phyloP scores from a whole-genome alignment of 2,888 invertebrate species.

The Ichneumoninae sp. region DNA sequence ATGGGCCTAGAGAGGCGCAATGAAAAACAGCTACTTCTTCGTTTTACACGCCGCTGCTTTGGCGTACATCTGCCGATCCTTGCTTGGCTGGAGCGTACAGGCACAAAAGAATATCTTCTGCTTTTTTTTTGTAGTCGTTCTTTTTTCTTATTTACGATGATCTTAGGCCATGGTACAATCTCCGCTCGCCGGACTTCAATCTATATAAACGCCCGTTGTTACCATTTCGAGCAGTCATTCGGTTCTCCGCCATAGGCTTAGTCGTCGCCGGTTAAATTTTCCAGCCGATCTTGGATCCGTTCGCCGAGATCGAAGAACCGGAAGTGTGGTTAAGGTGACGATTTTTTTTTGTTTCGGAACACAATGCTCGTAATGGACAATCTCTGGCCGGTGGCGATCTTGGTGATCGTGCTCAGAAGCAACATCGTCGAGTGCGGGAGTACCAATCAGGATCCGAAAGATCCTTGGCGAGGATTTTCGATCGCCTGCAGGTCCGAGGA shows the following conservation, averaged over 20 bases:
- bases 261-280: conserved; percentile 67
- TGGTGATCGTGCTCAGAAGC: conserved; percentile 57
- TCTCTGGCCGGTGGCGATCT: conserved; percentile 56
- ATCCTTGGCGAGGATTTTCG: conserved; percentile 71
- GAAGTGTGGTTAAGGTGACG: background rate
- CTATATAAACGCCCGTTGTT: conserved; percentile 68
- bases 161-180: conserved; percentile 59
- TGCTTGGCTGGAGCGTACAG: conserved; percentile 54
- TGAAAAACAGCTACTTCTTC: conserved; percentile 45
- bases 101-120: background rate
- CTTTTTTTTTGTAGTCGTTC: background rate
- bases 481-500: conserved; percentile 70
- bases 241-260: conserved; percentile 76
- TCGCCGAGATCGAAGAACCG: background rate
- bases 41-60: conserved; percentile 38
- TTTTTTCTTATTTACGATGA: conserved; percentile 54
- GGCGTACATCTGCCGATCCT: conserved; percentile 48
- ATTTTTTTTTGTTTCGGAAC: background rate
- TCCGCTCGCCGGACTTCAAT: conserved; percentile 61
- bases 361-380: conserved; percentile 46
- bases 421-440: conserved; percentile 52
- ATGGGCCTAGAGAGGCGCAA: conserved; percentile 17
- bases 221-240: conserved; percentile 70
- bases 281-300: background rate
- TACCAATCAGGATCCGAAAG: conserved; percentile 43